Percentiles rank a stretch among this genome's conserved stretches.
Conservation (phyloP, 2,888 invertebrate species). For the Cephus pygmeus region DNA sequence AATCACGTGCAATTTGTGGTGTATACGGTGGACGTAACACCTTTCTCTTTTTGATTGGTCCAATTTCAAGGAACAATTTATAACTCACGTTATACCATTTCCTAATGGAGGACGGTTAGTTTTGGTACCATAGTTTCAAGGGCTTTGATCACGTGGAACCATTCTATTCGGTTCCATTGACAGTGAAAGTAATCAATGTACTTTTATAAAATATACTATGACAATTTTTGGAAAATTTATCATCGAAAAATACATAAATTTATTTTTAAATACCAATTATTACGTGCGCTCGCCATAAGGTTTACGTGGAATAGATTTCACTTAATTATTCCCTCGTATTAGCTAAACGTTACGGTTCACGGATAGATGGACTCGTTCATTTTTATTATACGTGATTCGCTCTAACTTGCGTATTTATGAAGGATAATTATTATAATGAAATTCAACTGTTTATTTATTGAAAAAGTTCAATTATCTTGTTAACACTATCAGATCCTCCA, state of each 20-base stretch:
- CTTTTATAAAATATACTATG: no score
- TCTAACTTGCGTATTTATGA: not conserved
- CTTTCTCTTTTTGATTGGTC: not conserved
- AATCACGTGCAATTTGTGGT: not conserved
- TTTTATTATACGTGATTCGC: not conserved
- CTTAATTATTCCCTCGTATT: not conserved
- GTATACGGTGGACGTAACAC: not conserved
- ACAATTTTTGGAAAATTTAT: no score
- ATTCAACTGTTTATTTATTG: not conserved
- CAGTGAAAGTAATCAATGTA: not conserved
- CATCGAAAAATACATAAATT: not conserved
- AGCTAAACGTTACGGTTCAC: not conserved
- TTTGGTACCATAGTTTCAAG: not conserved
- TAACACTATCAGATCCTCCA: no score
- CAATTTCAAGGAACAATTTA: not conserved
- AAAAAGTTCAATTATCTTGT: not conserved
- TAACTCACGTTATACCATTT: not conserved
- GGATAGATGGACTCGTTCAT: not conserved
- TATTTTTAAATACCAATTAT: not conserved
- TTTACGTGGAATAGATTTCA: not conserved
- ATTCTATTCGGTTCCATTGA: not conserved
- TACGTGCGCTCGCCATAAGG: not conserved
- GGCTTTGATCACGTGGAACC: not conserved
- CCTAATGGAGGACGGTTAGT: not conserved
- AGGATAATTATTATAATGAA: not conserved